phyloP scores from a whole-genome alignment of 2,113 vertebrate genomes.

The Hypomesus transpacificus region DNA sequence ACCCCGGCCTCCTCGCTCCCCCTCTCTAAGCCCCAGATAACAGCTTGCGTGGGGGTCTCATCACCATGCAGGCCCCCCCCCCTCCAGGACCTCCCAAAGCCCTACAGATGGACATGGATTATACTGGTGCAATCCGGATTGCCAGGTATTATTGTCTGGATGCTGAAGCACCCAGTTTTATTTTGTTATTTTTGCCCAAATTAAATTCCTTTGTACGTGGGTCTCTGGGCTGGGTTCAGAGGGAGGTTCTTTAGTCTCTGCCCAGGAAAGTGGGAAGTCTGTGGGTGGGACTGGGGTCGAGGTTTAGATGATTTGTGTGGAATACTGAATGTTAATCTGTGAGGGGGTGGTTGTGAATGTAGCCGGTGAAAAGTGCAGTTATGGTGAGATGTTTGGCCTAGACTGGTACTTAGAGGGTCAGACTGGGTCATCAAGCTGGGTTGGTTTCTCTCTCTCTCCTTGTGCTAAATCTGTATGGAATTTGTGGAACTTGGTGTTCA shows the following conservation, averaged over 20 bases:
- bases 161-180: slow-evolving; percentile 11
- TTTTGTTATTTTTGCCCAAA: neutral
- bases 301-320: too few species aligned
- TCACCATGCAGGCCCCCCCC: neutral
- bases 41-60: neutral
- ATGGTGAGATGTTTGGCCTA: too few species aligned
- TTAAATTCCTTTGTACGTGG: slow-evolving; percentile 20
- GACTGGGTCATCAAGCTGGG: too few species aligned
- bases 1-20: too few species aligned
- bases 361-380: too few species aligned
- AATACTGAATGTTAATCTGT: too few species aligned
- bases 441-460: neutral
- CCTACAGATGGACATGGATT: slow-evolving; percentile 37
- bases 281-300: too few species aligned
- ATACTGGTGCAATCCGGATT: slow-evolving; percentile 28
- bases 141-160: slow-evolving; percentile 38
- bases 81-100: neutral
- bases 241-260: neutral
- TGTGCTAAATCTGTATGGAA: slow-evolving; percentile 1
- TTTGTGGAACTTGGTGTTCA: slow-evolving; percentile 3
- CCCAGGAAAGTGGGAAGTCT: slow-evolving; percentile 1
- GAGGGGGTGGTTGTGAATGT: too few species aligned
- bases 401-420: too few species aligned
- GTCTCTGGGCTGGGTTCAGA: slow-evolving; percentile 8
- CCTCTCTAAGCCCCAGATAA: neutral